Conservation (phyloP, 2,113 vertebrate species). For the Oryzias curvinotus region DNA sequence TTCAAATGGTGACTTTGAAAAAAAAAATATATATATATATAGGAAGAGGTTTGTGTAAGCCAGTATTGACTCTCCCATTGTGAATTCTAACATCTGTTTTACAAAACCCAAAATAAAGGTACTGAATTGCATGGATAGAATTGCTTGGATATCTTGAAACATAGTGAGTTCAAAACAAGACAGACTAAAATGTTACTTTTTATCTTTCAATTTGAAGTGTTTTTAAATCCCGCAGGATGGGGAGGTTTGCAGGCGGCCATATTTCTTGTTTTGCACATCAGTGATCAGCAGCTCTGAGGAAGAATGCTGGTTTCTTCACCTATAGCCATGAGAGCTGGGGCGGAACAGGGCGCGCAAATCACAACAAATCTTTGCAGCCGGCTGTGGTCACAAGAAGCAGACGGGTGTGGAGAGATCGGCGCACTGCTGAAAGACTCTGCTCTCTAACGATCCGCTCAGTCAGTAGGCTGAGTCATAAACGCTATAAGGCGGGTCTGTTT, state of each 20-base stretch:
- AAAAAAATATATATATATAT: neutral
- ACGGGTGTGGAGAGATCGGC: constrained; percentile 15
- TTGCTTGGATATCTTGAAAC: neutral
- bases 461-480: constrained; percentile 7
- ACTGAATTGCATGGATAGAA: neutral
- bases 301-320: constrained; percentile 15
- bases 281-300: constrained; percentile 46
- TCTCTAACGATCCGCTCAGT: constrained; percentile 29
- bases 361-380: constrained; percentile 23
- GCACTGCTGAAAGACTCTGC: constrained; percentile 16
- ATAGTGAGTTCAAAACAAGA: neutral
- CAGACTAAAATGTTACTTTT: neutral
- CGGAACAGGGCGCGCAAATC: constrained; percentile 35
- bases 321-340: constrained; percentile 29
- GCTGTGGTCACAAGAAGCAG: constrained; percentile 15
- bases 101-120: neutral
- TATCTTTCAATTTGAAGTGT: neutral
- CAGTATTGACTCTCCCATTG: neutral
- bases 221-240: constrained; percentile 24
- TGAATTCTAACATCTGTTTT: too few species aligned
- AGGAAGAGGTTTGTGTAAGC: neutral
- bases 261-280: constrained; percentile 18
- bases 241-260: constrained; percentile 14
- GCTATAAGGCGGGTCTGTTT: constrained; percentile 5
- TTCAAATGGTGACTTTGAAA: constrained; percentile 1